Evolutionary conservation across 2,888 invertebrate genomes (phyloP).

Genomic region (Caenorhabditis doughertyi): DNA sequence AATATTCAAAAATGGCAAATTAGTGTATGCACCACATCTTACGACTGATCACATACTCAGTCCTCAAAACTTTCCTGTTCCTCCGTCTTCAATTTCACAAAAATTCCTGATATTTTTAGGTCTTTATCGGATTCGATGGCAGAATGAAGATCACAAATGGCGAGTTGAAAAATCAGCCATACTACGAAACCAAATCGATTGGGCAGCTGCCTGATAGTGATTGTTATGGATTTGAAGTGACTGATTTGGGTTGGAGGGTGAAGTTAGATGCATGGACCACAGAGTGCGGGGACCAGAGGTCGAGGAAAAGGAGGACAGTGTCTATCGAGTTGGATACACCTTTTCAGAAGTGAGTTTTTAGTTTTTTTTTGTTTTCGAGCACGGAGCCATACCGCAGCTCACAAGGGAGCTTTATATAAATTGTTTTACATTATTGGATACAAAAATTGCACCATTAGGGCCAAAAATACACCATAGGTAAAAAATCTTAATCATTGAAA

Average conservation of each 20-base stretch:
- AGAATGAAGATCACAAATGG: conserved; percentile 75
- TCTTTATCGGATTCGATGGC: conserved; percentile 80
- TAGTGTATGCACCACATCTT: too few relatives aligned
- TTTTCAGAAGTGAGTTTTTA: conserved; percentile 64
- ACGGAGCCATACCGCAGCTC: too few relatives aligned
- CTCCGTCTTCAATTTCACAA: too few relatives aligned
- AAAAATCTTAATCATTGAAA: too few relatives aligned
- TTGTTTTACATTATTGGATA: too few relatives aligned
- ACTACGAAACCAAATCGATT: conserved; percentile 67
- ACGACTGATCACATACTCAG: too few relatives aligned
- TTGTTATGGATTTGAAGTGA: conserved; percentile 72
- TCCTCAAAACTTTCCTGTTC: too few relatives aligned
- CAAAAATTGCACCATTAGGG: too few relatives aligned
- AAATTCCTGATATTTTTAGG: conserved; percentile 56
- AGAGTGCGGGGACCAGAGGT: conserved; percentile 59
- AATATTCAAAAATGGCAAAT: neutral
- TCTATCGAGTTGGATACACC: conserved; percentile 72
- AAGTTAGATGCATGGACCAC: conserved; percentile 67
- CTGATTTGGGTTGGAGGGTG: conserved; percentile 71
- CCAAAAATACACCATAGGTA: too few relatives aligned
- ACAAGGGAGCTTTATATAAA: too few relatives aligned
- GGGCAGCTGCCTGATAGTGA: conserved; percentile 66
- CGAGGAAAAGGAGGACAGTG: conserved; percentile 25
- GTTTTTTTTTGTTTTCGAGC: too few relatives aligned
- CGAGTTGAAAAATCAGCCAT: conserved; percentile 56